phyloP scores from a whole-genome alignment of 2,797 vertebrate genomes.

The Uromys caudimaculatus region DNA sequence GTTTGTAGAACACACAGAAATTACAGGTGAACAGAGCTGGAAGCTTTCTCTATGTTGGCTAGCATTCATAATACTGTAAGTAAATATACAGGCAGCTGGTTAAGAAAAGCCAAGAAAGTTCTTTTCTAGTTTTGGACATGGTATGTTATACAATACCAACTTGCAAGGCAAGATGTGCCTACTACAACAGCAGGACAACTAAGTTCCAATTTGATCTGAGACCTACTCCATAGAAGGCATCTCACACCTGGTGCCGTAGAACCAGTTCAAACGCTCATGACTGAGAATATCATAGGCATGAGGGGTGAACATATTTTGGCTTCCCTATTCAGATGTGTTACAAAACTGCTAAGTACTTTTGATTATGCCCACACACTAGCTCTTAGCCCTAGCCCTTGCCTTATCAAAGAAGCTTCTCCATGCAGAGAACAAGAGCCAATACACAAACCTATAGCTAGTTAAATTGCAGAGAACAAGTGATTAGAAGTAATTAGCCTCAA shows the following conservation, averaged over 20 bases:
- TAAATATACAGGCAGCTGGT: too few relatives aligned
- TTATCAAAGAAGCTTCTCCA: too few relatives aligned
- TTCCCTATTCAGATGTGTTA: neutral
- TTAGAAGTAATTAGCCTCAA: neutral
- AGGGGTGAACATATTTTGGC: neutral
- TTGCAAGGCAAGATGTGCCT: too few relatives aligned
- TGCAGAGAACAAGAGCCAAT: neutral
- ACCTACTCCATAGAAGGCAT: neutral
- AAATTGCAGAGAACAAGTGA: neutral
- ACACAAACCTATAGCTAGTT: too few relatives aligned
- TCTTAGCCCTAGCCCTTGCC: neutral
- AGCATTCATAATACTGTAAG: neutral
- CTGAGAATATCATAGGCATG: neutral
- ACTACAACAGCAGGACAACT: neutral
- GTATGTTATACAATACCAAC: neutral
- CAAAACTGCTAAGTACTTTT: neutral
- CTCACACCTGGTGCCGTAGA: neutral
- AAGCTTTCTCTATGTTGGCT: neutral
- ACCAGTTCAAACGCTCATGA: neutral
- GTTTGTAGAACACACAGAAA: neutral
- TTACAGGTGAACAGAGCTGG: neutral
- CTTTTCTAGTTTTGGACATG: neutral
- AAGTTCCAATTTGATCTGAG: neutral
- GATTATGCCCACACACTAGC: neutral
- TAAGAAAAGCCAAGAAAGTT: neutral